Evolutionary conservation across 1,140 invertebrate species (phyloP).

Genomic region (Nomia melanderi): DNA sequence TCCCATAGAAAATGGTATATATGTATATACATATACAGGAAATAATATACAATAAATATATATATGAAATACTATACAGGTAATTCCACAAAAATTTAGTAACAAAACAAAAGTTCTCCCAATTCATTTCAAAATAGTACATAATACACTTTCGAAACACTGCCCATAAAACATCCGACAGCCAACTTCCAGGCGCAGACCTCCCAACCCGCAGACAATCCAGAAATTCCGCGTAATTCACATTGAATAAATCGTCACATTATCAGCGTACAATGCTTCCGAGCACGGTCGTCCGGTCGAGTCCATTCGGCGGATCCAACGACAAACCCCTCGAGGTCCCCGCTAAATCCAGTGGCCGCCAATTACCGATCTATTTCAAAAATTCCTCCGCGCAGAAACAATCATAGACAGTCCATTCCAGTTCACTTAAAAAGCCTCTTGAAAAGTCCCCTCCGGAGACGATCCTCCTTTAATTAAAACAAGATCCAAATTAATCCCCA

Average conservation of each 20-base stretch:
- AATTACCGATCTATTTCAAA: slow-evolving; percentile 22
- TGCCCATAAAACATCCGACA: no score
- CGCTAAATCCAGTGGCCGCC: slow-evolving; percentile 6
- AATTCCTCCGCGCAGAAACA: slow-evolving; percentile 34
- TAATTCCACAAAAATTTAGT: no score
- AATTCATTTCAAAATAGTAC: no score
- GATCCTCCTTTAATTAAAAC: slow-evolving; percentile 46
- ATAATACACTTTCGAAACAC: no score
- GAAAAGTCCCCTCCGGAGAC: slow-evolving; percentile 11
- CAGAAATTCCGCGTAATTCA: neutral
- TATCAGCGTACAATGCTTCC: neutral
- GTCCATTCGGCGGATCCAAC: neutral
- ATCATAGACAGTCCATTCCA: slow-evolving; percentile 33
- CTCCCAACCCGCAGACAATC: no score
- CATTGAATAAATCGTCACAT: slow-evolving; percentile 3
- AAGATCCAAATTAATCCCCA: slow-evolving; percentile 58
- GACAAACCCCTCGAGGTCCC: neutral
- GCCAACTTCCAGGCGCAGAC: no score
- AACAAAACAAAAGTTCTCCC: no score
- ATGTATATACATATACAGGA: no score
- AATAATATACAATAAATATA: no score
- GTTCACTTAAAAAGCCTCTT: slow-evolving; percentile 29
- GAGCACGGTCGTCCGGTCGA: neutral
- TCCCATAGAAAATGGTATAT: no score
- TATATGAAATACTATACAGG: no score